Evolutionary conservation across 1,140 invertebrate species (phyloP), one percentile per base, ranked within the genome.

Genomic region (Gryon sp.): DNA sequence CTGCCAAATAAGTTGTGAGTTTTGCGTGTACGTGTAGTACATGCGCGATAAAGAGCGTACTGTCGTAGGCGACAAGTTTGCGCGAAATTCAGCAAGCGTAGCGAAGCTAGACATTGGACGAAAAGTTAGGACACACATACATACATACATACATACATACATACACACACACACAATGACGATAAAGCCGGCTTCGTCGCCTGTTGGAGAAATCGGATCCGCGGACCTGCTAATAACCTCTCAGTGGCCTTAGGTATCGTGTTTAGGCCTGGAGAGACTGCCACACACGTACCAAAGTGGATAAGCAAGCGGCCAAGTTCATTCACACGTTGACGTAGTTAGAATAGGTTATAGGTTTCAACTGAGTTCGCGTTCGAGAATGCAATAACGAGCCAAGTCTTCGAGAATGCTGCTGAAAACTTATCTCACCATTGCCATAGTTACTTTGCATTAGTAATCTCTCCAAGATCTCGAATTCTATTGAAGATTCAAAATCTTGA

Each of bases 391-490:
- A 85, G 68, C 74, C 32, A 52, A 62, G 65, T 77, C 62, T 81
- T 66, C 55, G 43, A 48, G 46, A n/a, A n/a, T n/a, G n/a, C n/a
- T n/a, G n/a, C n/a, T n/a, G n/a, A n/a, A n/a, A n/a, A n/a, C n/a
- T n/a, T n/a, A n/a, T n/a, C n/a, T n/a, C n/a, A n/a, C n/a, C n/a
- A n/a, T n/a, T n/a, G n/a, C 73, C 78, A 75, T 82, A 84, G 84
- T 84, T 86, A 84, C 81, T 76, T 63, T 59, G 81, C 83, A 86
- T 87, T 85, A 84, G 83, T 85, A 85, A 84, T 86, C 84, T 83
- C 77, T 76, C 78, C 57, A 66, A 82, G 83, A 80, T 82, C 76
- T 76, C 63, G 72, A 53, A 79, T 82, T 80, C 78, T 78, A 32
- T 32, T 2, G n/a, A 32, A 5, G 30, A 7, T 2, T 32, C n/a